Evolutionary conservation across 2,888 invertebrate genomes (phyloP).

Genomic region (Agrotis exclamationis): DNA sequence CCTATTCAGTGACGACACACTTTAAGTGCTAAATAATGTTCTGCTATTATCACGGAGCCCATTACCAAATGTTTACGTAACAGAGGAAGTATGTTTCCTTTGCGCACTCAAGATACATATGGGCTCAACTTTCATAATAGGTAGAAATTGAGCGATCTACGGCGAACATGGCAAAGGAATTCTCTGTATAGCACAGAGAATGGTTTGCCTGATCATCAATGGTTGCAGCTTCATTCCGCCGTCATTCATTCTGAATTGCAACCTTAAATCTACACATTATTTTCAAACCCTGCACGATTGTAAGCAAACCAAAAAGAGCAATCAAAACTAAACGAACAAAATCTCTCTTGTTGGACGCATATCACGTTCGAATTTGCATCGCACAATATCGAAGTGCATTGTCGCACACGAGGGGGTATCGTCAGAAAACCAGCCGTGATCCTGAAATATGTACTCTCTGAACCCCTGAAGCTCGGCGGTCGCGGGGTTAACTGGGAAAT

Average conservation of each 20-base stretch:
- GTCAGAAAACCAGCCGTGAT: conserved; percentile 74
- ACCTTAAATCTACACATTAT: conserved; percentile 6
- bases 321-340: conserved; percentile 56
- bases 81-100: conserved; percentile 63
- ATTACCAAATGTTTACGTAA: conserved; percentile 56
- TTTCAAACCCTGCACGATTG: conserved; percentile 3
- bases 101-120: conserved; percentile 34
- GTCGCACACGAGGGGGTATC: conserved; percentile 61
- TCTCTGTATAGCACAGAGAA: background rate
- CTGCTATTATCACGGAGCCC: conserved; percentile 51
- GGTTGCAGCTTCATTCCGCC: background rate
- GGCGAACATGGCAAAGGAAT: background rate
- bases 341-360: conserved; percentile 63
- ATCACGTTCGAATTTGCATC: conserved; percentile 70
- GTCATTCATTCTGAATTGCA: background rate
- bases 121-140: conserved; percentile 4
- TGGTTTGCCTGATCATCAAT: background rate
- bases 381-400: conserved; percentile 71
- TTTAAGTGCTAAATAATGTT: conserved; percentile 63
- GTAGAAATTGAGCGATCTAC: background rate
- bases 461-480: conserved; percentile 62
- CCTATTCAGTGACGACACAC: conserved; percentile 53
- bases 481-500: conserved; percentile 77
- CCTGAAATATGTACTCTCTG: conserved; percentile 80
- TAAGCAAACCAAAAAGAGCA: conserved; percentile 34